Evolutionary conservation across 2,888 invertebrate species (phyloP).

Genomic region (Petrolisthes manimaculis): DNA sequence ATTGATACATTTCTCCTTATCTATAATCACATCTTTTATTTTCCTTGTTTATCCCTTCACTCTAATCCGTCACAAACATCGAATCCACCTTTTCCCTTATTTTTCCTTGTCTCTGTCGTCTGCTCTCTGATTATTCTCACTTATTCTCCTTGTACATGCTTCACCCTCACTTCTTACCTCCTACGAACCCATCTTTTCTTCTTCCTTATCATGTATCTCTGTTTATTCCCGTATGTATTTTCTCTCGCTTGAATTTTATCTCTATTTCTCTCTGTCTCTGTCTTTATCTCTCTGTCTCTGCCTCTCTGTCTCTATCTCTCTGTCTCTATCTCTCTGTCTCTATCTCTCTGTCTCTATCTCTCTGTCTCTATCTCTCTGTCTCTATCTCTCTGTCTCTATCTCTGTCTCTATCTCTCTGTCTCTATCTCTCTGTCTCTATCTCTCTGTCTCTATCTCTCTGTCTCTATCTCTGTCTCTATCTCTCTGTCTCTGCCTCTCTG

Average conservation of each 20-base stretch:
- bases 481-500: neutral
- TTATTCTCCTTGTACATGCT: constrained; percentile 12
- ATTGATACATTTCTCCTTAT: neutral
- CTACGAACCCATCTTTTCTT: neutral
- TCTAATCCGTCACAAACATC: neutral
- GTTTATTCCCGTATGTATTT: neutral
- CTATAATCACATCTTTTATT: neutral
- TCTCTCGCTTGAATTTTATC: neutral
- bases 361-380: neutral
- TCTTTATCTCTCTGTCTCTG: too few species aligned
- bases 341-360: too few species aligned
- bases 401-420: neutral
- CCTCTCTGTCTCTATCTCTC: too few species aligned
- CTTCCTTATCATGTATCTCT: neutral
- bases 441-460: neutral
- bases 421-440: neutral
- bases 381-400: neutral
- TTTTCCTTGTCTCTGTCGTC: constrained; percentile 12
- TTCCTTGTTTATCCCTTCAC: neutral
- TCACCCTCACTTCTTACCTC: neutral
- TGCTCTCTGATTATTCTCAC: constrained; percentile 5
- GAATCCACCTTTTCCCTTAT: neutral
- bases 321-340: too few species aligned
- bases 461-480: neutral
- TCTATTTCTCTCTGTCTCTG: neutral